Evolutionary conservation across 2,113 vertebrate genomes (phyloP), one percentile per base, ranked within the genome.

Genomic region (Lethenteron camtschaticum): DNA sequence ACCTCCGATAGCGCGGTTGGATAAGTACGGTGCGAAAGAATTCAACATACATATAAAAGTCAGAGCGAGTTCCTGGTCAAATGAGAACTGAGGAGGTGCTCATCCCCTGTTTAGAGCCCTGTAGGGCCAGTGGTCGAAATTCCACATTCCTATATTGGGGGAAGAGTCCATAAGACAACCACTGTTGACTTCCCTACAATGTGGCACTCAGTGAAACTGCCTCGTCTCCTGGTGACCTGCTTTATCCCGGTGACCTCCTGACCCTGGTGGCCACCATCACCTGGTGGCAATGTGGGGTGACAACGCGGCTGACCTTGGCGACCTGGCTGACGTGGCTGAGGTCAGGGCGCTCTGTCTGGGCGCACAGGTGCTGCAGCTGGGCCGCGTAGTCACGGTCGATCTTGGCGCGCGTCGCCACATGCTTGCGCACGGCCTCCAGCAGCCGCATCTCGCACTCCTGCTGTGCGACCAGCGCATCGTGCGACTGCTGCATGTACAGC

Each of bases 341-440:
- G 2, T 92, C 90, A 77, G 85, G 76, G 74, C 84, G 88, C 71
- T 86, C 84, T 57, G 82, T 82, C 68, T 83, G 74, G 18, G 75
- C 74, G 41, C 82, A 78, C 88, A 96, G 92, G 75, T 89, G 83
- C 70, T 90, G 94, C 71, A 97, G 81, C 77, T 91, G 81, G 2
- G 79, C 77, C 0, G 87, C 87, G 0, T 96, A 97, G 66, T 97
- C 89, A 10, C 85, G 77, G 78, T 96, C 89, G 0, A 88, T 90
- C 81, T 88, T 94, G 2, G 85, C 85, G 0, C 94, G 80, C 79
- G 95, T 90, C 1, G 78, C 80, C 84, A 97, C 92, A 89, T 90
- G 95, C 76, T 88, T 96, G 77, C 85, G 89, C 86, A 96, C 89
- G 69, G 84, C 80, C 77, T 96, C 94, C 83, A 97, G 85, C 18